Percentiles rank a stretch among this genome's conserved stretches.
These are phyloP conservation scores for Calyptomena viridis DNA, from an alignment of 2,113 vertebrate genomes.

Conservation along the genomic window DNA sequence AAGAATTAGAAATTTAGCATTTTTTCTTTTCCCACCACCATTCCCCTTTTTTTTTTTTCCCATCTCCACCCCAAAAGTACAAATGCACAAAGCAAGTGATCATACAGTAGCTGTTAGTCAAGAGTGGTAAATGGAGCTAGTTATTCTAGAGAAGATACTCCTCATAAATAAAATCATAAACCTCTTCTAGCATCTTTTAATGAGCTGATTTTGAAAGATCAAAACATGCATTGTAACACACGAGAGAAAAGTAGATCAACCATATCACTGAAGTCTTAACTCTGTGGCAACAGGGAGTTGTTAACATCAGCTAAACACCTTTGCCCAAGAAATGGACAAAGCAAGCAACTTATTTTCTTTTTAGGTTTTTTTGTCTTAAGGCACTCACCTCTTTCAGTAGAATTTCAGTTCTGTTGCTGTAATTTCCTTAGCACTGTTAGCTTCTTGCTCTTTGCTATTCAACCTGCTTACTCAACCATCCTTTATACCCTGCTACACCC, in stretches of 20 bases:
- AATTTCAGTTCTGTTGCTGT: neutral
- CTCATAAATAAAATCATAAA: neutral
- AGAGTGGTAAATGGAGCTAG: neutral
- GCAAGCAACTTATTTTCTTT: neutral
- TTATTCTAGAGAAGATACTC: neutral
- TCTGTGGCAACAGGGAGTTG: neutral
- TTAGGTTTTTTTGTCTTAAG: neutral
- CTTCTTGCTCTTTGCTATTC: neutral
- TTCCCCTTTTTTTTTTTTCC: neutral
- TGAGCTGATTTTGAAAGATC: neutral
- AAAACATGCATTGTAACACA: neutral
- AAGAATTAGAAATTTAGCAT: neutral
- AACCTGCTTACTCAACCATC: conserved; percentile 29
- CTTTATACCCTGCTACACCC: conserved; percentile 54
- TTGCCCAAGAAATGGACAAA: neutral
- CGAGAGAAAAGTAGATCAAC: neutral
- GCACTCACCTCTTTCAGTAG: conserved; percentile 29
- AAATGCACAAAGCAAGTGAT: neutral
- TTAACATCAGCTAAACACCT: neutral
- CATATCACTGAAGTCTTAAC: neutral
- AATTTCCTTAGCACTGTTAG: neutral
- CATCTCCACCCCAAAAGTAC: neutral
- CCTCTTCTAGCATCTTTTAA: neutral
- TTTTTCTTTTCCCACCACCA: neutral
- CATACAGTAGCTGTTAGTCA: neutral